Evolutionary conservation across 2,888 invertebrate genomes (phyloP).

Genomic region (Operophtera brumata): DNA sequence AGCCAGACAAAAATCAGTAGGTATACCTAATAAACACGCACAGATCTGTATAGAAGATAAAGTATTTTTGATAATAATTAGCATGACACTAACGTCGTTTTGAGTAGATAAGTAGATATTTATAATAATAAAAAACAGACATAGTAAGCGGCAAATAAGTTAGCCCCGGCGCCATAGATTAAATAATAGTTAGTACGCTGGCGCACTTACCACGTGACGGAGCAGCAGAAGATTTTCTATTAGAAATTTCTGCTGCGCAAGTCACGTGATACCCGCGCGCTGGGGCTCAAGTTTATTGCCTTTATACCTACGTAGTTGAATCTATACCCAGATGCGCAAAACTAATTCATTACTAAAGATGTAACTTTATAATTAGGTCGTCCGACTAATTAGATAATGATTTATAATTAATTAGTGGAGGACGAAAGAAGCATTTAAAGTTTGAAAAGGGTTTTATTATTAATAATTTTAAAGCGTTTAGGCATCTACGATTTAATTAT

Average conservation of each 20-base stretch:
- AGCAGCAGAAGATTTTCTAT: too few species aligned
- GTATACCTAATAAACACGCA: conserved; percentile 70
- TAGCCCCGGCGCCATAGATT: too few species aligned
- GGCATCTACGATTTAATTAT: too few species aligned
- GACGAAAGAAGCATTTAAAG: conserved; percentile 9
- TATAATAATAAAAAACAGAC: too few species aligned
- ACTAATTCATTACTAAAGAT: conserved; percentile 10
- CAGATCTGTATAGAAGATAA: conserved; percentile 41
- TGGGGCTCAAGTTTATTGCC: too few species aligned
- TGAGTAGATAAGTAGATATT: not conserved
- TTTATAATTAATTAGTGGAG: not conserved
- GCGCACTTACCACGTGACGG: too few species aligned
- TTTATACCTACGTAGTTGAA: conserved; percentile 16
- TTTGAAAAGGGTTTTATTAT: not conserved
- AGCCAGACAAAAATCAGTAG: conserved; percentile 46
- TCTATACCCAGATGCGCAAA: conserved; percentile 8
- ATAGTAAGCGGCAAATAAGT: too few species aligned
- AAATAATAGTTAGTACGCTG: too few species aligned
- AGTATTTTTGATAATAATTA: conserved; percentile 61
- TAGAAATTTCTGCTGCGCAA: too few species aligned
- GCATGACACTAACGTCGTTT: conserved; percentile 17
- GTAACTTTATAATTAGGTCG: not conserved
- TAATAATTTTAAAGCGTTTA: too few species aligned
- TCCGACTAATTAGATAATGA: not conserved
- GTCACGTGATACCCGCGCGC: too few species aligned